Evolutionary conservation across 2,113 vertebrate species (phyloP).

Genomic region (Campylomormyrus tamandua): DNA sequence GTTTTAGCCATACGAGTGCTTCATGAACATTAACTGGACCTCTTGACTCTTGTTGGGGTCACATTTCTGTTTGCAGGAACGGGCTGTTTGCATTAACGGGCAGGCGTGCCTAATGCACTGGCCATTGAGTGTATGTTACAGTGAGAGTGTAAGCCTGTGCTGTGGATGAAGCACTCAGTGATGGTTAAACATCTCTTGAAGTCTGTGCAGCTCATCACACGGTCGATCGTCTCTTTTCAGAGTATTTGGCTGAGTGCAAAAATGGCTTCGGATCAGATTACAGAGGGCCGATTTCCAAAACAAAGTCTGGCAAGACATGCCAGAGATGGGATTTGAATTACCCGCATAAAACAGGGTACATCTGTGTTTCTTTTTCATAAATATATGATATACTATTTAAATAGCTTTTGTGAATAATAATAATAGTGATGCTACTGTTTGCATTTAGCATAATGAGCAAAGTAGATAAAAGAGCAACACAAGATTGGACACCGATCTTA

Average conservation of each 20-base stretch:
- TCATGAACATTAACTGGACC: neutral
- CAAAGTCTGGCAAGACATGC: constrained; percentile 49
- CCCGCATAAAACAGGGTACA: constrained; percentile 59
- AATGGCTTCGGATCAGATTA: constrained; percentile 55
- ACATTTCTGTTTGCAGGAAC: neutral
- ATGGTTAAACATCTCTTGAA: neutral
- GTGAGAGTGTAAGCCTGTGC: neutral
- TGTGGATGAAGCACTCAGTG: neutral
- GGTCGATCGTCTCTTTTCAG: constrained; percentile 34
- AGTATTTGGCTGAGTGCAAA: constrained; percentile 56
- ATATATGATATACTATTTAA: neutral
- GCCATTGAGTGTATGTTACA: neutral
- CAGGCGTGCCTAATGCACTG: neutral
- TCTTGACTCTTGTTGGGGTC: neutral
- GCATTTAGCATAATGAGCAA: neutral
- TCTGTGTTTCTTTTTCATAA: neutral
- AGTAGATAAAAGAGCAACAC: neutral
- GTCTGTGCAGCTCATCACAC: neutral
- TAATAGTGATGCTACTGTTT: neutral
- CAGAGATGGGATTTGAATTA: constrained; percentile 49
- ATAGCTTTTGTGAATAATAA: neutral
- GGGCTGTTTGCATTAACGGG: neutral
- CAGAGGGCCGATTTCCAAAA: constrained; percentile 59
- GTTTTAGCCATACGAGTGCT: neutral
- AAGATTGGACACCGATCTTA: neutral